Conservation (phyloP, 2,113 vertebrate species). For the Bufo bufo region DNA sequence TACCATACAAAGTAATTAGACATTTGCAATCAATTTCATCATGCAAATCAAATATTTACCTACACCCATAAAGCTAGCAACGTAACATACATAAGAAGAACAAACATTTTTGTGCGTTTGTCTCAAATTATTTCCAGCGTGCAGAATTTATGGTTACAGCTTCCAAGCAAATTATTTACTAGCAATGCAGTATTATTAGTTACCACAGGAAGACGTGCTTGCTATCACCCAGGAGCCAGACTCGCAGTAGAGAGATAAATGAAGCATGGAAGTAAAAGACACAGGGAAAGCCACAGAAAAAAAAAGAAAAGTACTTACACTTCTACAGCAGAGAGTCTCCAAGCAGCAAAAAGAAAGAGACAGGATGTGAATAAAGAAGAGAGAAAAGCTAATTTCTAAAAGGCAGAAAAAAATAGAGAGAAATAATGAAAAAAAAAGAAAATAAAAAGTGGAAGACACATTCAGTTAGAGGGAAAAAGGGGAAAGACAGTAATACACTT, state of each 20-base stretch:
- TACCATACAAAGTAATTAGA: neutral
- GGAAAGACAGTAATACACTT: conserved; percentile 47
- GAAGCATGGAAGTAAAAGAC: conserved; percentile 64
- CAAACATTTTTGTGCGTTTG: neutral
- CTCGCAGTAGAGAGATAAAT: conserved; percentile 65
- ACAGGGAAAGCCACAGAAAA: conserved; percentile 59
- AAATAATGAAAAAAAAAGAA: conserved; percentile 62
- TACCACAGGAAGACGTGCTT: conserved; percentile 61
- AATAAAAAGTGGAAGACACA: conserved; percentile 64
- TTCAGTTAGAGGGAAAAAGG: conserved; percentile 64
- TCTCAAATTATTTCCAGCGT: neutral
- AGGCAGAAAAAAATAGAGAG: conserved; percentile 62
- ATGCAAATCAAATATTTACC: neutral
- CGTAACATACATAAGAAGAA: neutral
- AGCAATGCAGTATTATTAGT: conserved; percentile 40
- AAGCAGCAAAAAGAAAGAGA: conserved; percentile 86
- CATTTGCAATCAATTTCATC: neutral
- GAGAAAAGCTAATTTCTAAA: conserved; percentile 74
- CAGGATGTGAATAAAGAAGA: conserved; percentile 76
- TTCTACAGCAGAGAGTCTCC: conserved; percentile 98
- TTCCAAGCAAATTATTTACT: neutral
- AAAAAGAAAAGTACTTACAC: conserved; percentile 84
- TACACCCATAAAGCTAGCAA: neutral
- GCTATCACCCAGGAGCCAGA: conserved; percentile 63
- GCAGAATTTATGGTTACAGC: neutral